A percentile compares a stretch with the other conserved stretches of the same genome.
These are phyloP conservation scores for Chelonoidis abingdonii DNA, from an alignment of 2,113 vertebrate species.

Conservation along the genomic window DNA sequence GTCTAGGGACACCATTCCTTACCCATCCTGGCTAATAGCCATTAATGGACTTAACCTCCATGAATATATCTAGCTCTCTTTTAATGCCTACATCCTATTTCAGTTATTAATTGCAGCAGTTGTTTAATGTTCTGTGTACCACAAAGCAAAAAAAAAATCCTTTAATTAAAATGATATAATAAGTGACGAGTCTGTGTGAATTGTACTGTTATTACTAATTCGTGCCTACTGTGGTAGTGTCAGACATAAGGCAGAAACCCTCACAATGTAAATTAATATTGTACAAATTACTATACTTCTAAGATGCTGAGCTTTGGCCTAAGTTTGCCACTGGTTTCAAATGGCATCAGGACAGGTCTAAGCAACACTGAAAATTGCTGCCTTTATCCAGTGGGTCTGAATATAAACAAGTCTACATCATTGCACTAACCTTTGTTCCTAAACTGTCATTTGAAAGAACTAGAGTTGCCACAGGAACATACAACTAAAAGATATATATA, in stretches of 20 bases:
- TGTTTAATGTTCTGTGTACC: not conserved
- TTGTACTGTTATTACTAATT: not conserved
- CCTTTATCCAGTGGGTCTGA: not conserved
- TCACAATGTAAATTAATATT: not conserved
- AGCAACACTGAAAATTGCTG: not conserved
- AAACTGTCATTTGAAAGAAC: not conserved
- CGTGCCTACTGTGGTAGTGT: not conserved
- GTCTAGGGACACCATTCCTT: too few species aligned
- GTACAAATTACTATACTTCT: not conserved
- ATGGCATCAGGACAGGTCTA: not conserved
- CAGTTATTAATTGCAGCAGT: not conserved
- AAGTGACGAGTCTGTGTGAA: not conserved
- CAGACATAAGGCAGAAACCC: not conserved
- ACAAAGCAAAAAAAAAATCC: not conserved
- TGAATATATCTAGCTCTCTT: too few species aligned
- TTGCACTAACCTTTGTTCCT: not conserved
- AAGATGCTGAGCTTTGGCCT: not conserved
- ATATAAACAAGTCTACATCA: not conserved
- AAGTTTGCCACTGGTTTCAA: not conserved
- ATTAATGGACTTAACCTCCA: too few species aligned
- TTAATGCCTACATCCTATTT: not conserved
- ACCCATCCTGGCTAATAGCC: too few species aligned
- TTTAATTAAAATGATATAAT: not conserved
- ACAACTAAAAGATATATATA: not conserved
- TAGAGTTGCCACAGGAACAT: not conserved